Percentiles rank a stretch among this genome's conserved stretches.
These are phyloP conservation scores for Troides helena DNA, from an alignment of 2,888 invertebrate species.

Conservation along the genomic window DNA sequence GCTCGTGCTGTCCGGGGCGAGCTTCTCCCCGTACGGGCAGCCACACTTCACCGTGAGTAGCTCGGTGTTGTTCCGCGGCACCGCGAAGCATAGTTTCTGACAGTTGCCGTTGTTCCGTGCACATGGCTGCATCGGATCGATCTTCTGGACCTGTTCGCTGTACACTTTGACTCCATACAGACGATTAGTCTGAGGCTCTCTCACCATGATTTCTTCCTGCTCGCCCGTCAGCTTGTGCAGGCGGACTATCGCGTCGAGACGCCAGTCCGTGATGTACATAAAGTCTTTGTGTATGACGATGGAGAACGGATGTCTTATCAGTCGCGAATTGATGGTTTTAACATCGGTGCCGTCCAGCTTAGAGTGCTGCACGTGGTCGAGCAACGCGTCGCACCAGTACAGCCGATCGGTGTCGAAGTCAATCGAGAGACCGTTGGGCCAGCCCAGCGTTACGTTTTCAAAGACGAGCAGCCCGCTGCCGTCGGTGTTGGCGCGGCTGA, in stretches of 20 bases:
- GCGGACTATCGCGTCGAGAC: conserved; percentile 95
- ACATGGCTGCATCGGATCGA: conserved; percentile 89
- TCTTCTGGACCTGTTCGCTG: conserved; percentile 86
- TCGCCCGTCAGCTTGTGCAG: conserved; percentile 94
- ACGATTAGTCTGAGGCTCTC: conserved; percentile 94
- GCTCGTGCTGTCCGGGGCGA: conserved; percentile 84
- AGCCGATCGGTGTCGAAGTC: conserved; percentile 93
- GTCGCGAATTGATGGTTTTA: conserved; percentile 90
- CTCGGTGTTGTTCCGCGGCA: conserved; percentile 83
- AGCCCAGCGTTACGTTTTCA: conserved; percentile 94
- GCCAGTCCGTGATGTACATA: conserved; percentile 99
- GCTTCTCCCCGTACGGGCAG: conserved; percentile 95
- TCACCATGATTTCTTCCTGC: conserved; percentile 90
- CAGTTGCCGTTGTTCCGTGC: conserved; percentile 92
- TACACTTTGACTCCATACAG: conserved; percentile 95
- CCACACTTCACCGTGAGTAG: conserved; percentile 87
- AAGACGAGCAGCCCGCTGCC: conserved; percentile 93
- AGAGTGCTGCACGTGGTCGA: conserved; percentile 97
- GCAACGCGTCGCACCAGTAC: conserved; percentile 98
- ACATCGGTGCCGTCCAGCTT: conserved; percentile 95
- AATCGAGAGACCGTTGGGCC: conserved; percentile 98
- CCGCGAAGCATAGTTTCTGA: conserved; percentile 96
- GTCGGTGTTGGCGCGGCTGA: conserved; percentile 94
- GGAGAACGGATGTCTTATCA: conserved; percentile 94
- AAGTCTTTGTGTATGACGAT: conserved; percentile 94